phyloP scores from a whole-genome alignment of 2,113 vertebrate genomes.

The Axis porcinus region DNA sequence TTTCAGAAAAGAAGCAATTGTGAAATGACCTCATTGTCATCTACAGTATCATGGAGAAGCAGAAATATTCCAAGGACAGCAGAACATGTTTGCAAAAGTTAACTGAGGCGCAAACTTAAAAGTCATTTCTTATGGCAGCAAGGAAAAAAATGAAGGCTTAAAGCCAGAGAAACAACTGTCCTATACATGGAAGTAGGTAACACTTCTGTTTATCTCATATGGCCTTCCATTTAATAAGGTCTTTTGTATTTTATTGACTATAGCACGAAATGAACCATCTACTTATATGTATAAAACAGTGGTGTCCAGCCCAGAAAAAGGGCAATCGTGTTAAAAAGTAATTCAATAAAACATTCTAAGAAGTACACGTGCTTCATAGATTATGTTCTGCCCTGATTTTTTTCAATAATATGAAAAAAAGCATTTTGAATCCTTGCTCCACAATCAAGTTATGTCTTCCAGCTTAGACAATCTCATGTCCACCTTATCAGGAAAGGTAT shows the following conservation, averaged over 20 bases:
- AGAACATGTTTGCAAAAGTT: neutral
- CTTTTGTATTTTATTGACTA: neutral
- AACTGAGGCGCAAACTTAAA: neutral
- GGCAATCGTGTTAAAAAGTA: neutral
- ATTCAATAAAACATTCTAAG: neutral
- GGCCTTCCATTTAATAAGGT: neutral
- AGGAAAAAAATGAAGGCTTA: neutral
- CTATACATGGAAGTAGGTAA: neutral
- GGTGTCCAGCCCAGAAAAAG: neutral
- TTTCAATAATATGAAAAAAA: neutral
- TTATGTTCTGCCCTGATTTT: neutral
- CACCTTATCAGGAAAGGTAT: neutral
- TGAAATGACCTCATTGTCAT: slow-evolving; percentile 52
- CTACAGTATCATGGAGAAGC: neutral
- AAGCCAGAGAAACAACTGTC: neutral
- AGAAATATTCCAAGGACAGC: slow-evolving; percentile 38
- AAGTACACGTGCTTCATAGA: neutral
- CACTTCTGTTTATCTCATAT: neutral
- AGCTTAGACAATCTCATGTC: neutral
- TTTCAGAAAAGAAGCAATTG: slow-evolving; percentile 50
- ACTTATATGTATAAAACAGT: neutral
- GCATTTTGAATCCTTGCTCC: neutral
- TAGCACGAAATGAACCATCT: neutral
- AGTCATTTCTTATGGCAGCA: neutral
- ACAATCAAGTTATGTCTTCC: neutral